These are phyloP conservation scores for Micromys minutus DNA, from an alignment of 2,113 vertebrate genomes.

Conservation along the genomic window DNA sequence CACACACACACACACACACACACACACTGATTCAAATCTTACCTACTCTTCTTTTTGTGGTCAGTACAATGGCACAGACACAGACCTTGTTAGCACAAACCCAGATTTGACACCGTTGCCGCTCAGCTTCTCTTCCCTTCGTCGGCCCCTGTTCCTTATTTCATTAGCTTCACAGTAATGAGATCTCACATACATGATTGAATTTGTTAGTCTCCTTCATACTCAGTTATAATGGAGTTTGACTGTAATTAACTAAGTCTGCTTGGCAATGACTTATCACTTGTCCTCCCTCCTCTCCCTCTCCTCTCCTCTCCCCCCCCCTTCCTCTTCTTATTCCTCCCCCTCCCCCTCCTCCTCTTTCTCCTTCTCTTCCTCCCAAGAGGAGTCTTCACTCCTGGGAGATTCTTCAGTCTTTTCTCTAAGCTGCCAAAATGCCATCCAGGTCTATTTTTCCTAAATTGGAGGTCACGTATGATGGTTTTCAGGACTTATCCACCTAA, in stretches of 20 bases:
- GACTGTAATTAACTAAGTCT: constrained; percentile 53
- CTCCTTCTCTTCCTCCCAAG: background rate
- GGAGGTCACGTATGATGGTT: background rate
- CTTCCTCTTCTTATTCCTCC: background rate
- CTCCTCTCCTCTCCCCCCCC: background rate
- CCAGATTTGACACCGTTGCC: background rate
- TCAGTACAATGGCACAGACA: background rate
- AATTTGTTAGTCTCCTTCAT: constrained; percentile 49
- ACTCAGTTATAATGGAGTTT: constrained; percentile 26
- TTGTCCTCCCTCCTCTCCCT: background rate
- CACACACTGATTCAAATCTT: no score
- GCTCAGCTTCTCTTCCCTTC: background rate
- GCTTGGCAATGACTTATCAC: constrained; percentile 54
- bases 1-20: no score
- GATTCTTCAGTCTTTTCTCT: background rate
- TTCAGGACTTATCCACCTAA: background rate
- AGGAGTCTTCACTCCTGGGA: background rate
- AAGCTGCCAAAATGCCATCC: background rate
- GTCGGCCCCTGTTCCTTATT: constrained; percentile 29
- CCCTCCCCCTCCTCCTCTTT: background rate
- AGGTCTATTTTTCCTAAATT: background rate
- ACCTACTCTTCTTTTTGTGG: background rate
- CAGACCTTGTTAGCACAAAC: background rate
- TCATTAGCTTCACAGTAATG: constrained; percentile 28
- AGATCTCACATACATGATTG: constrained; percentile 3